A percentile compares a stretch with the other conserved stretches of the same genome.
Conservation (phyloP, 2,113 vertebrate species). For the Amazona guildingii region DNA sequence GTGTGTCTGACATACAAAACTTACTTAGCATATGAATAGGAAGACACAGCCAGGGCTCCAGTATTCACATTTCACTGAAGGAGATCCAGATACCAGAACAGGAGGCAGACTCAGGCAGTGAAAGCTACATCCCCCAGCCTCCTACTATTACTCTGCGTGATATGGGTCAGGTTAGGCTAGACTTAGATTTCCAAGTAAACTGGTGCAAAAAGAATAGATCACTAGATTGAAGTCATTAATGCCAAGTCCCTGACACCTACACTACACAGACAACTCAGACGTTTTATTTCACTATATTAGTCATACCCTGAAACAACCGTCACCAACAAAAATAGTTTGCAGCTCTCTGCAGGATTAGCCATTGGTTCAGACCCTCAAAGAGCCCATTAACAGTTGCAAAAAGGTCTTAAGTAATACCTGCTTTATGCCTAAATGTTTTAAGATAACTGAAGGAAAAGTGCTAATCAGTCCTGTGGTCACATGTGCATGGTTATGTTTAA, state of each 20-base stretch:
- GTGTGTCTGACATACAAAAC: constrained; percentile 4
- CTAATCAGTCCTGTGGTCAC: background rate
- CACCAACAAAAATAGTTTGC: background rate
- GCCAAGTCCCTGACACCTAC: background rate
- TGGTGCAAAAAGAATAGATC: background rate
- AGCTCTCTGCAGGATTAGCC: background rate
- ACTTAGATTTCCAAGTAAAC: background rate
- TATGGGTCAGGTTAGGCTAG: background rate
- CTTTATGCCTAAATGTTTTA: background rate
- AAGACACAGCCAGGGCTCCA: background rate
- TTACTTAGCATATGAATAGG: background rate
- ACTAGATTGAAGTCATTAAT: background rate
- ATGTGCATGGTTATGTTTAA: fast-evolving
- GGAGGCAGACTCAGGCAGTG: background rate
- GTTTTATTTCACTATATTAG: background rate
- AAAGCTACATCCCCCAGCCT: background rate
- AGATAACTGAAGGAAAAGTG: background rate
- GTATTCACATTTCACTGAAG: background rate
- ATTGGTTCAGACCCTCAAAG: background rate
- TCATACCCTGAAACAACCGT: background rate
- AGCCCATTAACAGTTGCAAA: background rate
- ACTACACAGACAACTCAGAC: background rate
- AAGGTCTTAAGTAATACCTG: background rate
- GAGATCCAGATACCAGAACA: background rate
- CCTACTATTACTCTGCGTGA: background rate